Evolutionary conservation across 2,113 vertebrate genomes (phyloP).

Genomic region (Sinocyclocheilus maitianheensis): DNA sequence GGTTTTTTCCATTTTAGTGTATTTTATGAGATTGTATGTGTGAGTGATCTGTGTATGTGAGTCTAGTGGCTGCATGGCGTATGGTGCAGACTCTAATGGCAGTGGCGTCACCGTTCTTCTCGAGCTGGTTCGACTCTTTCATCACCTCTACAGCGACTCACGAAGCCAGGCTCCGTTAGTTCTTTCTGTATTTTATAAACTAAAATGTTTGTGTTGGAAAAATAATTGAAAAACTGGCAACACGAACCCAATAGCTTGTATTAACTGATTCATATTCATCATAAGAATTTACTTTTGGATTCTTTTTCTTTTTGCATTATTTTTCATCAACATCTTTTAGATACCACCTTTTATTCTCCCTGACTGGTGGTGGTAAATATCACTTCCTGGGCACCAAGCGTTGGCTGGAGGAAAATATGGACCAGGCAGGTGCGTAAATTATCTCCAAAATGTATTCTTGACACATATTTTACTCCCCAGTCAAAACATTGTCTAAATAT

Average conservation of each 20-base stretch:
- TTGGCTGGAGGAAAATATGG: slow-evolving; percentile 79
- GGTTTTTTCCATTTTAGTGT: background rate
- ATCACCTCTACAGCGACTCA: slow-evolving; percentile 70
- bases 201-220: background rate
- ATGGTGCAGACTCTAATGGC: slow-evolving; percentile 79
- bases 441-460: background rate
- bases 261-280: background rate
- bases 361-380: slow-evolving; percentile 79
- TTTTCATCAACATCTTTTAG: slow-evolving; percentile 35
- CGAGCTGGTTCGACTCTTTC: slow-evolving; percentile 77
- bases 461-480: background rate
- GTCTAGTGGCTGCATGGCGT: slow-evolving; percentile 73
- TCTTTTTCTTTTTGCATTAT: background rate
- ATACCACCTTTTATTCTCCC: slow-evolving; percentile 73
- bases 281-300: background rate
- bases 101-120: slow-evolving; percentile 75
- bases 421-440: slow-evolving; percentile 70
- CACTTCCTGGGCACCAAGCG: slow-evolving; percentile 79
- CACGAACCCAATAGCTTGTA: background rate
- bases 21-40: slow-evolving; percentile 5
- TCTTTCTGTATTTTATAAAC: background rate
- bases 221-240: background rate
- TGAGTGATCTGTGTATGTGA: background rate
- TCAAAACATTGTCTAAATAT: background rate
- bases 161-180: slow-evolving; percentile 73